Conservation (phyloP, 1,140 invertebrate genomes). For the Periplaneta americana region DNA sequence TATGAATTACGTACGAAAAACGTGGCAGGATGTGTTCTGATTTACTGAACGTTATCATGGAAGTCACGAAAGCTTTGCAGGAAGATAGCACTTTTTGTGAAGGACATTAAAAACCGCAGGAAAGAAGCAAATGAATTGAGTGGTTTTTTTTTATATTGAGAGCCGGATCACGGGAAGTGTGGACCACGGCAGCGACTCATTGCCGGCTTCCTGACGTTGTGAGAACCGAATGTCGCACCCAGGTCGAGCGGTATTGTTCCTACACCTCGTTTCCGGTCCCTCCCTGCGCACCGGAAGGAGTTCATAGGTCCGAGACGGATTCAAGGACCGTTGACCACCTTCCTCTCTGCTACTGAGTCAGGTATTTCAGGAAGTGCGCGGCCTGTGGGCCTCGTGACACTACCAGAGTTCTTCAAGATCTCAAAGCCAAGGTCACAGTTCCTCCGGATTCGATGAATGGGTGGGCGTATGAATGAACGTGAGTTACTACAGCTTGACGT, state of each 20-base stretch:
- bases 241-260: neutral
- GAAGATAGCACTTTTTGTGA: neutral
- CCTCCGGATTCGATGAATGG: neutral
- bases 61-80: neutral
- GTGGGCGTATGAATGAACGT: neutral
- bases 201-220: constrained; percentile 9
- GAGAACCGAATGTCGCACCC: neutral
- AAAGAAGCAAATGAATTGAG: neutral
- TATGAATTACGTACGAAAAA: too few relatives aligned
- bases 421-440: neutral
- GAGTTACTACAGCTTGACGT: neutral
- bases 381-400: neutral
- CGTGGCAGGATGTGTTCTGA: too few relatives aligned
- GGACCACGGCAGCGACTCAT: neutral
- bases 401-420: neutral
- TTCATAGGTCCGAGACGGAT: neutral
- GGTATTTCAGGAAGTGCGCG: constrained; percentile 8
- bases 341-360: neutral
- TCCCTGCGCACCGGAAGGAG: neutral
- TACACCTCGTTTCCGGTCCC: neutral
- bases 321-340: constrained; percentile 8
- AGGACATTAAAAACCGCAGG: neutral
- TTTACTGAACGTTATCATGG: too few relatives aligned
- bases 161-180: neutral
- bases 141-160: neutral